A percentile compares a stretch with the other conserved stretches of the same genome.
These are phyloP conservation scores for Nothocercus nigrocapillus DNA, from an alignment of 2,113 vertebrate genomes.

Conservation along the genomic window DNA sequence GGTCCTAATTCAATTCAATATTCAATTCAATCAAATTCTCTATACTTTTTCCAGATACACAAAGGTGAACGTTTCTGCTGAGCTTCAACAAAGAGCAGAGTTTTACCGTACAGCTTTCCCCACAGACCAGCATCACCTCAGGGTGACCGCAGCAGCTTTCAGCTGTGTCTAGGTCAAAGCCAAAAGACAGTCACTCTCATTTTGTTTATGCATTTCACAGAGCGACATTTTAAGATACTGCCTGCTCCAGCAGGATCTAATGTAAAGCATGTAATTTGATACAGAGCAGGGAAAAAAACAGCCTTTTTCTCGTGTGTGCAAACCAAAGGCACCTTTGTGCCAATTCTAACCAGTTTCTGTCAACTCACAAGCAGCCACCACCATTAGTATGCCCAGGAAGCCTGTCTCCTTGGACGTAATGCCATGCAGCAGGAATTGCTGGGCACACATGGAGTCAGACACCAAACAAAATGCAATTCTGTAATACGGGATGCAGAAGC, in stretches of 20 bases:
- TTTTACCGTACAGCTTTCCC: not conserved
- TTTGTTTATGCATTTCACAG: accelerated
- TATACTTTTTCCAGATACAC: accelerated
- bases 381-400: accelerated
- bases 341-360: accelerated
- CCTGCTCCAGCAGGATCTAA: accelerated
- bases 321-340: not conserved
- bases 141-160: not conserved
- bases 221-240: accelerated
- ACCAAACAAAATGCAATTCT: accelerated
- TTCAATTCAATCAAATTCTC: not conserved
- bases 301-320: no score
- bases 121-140: accelerated
- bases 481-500: accelerated
- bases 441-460: accelerated
- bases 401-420: accelerated
- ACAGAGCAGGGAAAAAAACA: not conserved
- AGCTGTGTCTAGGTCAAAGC: accelerated
- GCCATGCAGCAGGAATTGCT: accelerated
- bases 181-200: not conserved
- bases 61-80: accelerated
- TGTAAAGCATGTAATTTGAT: accelerated
- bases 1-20: not conserved
- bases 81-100: not conserved
- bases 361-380: accelerated